Evolutionary conservation across 1,140 invertebrate genomes (phyloP), one percentile per base, ranked within the genome.

Genomic region (Rhyzopertha dominica): DNA sequence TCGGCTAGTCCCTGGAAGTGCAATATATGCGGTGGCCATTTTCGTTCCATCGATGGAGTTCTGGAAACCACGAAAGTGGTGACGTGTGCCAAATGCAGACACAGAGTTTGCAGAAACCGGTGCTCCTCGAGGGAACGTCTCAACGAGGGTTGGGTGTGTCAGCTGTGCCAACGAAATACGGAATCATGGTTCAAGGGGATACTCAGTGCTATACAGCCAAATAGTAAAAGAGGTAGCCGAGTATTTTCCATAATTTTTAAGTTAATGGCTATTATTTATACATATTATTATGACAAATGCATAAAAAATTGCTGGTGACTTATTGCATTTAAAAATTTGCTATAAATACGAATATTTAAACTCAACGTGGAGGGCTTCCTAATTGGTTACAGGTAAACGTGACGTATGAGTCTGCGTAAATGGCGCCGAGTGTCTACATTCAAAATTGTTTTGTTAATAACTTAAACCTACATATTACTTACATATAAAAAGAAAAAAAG

Each of bases 21-120:
- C 43, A 44, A 47, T 39, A 54, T 65, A 10, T 67, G 65, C 39
- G 63, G 62, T 18, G 43, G 20, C 8, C 56, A 62, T 37, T 49
- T 66, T 22, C 42, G 54, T 19, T 60, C 61, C 4, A 53, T 56
- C 10, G 44, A 49, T 25, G 53, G 52, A 17, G 53, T 63, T 13
- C 40, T 65, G 16, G 51, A 57, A 47, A 18, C 35, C 13, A 54
- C 54, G 12, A 41, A 54, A 26, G 45, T 57, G 9, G 56, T 63
- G n/a, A 59, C 50, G 20, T 67, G 65, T 48, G 30, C 24, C 22
- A 53, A 56, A 57, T 67, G 65, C 51, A 50, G 48, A 10, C 29
- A 36, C 30, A 56, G 49, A 44, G 46, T 61, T 12, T 65, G 65
- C 48, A 48, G 47, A 37, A 24, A 39, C 22, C 43, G 53, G 44